Conservation (phyloP, 2,888 invertebrate species). For the Phalera bucephala region DNA sequence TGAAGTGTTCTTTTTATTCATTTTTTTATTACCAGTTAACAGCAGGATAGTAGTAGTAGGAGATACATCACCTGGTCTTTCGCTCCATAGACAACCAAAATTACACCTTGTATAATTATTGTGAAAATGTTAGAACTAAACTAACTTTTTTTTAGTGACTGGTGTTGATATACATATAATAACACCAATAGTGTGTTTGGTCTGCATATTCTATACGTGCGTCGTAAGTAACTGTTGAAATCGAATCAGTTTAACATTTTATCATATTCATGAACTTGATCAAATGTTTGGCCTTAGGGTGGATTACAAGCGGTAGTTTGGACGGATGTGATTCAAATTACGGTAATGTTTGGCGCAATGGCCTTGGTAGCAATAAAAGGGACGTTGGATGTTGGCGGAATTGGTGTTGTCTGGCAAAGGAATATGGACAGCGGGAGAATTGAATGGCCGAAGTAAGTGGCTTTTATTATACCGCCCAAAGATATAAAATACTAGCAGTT, state of each 20-base stretch:
- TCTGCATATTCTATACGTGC: conserved; percentile 94
- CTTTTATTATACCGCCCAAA: too few relatives aligned
- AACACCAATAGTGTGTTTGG: conserved; percentile 91
- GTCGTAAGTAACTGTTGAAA: conserved; percentile 86
- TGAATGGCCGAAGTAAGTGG: conserved; percentile 86
- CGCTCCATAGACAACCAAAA: too few relatives aligned
- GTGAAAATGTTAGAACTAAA: too few relatives aligned
- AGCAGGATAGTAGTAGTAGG: too few relatives aligned
- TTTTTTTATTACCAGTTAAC: too few relatives aligned
- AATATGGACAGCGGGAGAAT: conserved; percentile 87
- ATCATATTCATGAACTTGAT: neutral
- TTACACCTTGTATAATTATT: too few relatives aligned
- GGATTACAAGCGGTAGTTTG: conserved; percentile 92
- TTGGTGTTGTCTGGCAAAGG: conserved; percentile 84
- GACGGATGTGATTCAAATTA: conserved; percentile 91
- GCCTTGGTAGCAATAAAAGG: conserved; percentile 88
- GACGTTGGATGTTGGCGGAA: conserved; percentile 87
- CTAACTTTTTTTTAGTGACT: conserved; percentile 85
- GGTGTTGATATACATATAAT: conserved; percentile 91
- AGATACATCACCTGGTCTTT: too few relatives aligned
- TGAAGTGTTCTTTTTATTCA: too few relatives aligned
- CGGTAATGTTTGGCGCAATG: conserved; percentile 90
- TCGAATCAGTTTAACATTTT: too few relatives aligned
- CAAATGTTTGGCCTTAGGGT: conserved; percentile 54
- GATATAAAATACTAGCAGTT: too few relatives aligned